These are phyloP conservation scores for Sitobion miscanthi DNA, from an alignment of 1,140 invertebrate species.

Conservation along the genomic window DNA sequence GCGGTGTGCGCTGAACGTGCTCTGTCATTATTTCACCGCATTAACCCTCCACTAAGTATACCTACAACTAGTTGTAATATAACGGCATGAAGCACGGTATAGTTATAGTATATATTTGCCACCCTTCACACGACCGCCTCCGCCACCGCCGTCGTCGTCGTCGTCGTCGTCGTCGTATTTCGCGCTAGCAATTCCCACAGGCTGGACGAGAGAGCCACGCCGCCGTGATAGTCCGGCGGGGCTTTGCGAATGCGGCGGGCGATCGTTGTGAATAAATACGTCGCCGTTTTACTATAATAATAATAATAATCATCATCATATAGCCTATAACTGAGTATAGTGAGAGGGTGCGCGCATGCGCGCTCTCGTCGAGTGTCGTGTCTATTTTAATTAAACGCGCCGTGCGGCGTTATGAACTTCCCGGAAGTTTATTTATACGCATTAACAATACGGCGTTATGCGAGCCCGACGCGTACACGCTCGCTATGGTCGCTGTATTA, in stretches of 20 bases:
- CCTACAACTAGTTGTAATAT: neutral
- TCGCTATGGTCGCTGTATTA: neutral
- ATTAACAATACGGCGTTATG: neutral
- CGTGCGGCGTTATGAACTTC: neutral
- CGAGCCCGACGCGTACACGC: neutral
- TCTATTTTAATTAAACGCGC: slow-evolving; percentile 49
- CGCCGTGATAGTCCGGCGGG: neutral
- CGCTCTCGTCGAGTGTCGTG: neutral
- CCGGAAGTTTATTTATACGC: neutral
- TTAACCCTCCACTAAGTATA: neutral
- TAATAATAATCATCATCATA: neutral
- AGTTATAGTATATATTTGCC: neutral
- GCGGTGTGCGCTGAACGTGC: neutral
- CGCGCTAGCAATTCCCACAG: neutral
- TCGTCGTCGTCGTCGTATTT: neutral
- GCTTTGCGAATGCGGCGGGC: neutral
- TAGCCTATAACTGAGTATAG: neutral
- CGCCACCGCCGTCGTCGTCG: too few relatives aligned
- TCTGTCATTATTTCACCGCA: neutral
- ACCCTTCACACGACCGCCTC: neutral
- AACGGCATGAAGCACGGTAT: neutral
- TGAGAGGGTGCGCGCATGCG: neutral
- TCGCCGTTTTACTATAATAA: neutral
- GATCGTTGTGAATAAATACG: neutral
- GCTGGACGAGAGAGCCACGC: neutral